Percentiles rank a stretch among this genome's conserved stretches.
Evolutionary conservation across 1,140 invertebrate genomes (phyloP).

Genomic region (Tetranychus cinnabarinus): DNA sequence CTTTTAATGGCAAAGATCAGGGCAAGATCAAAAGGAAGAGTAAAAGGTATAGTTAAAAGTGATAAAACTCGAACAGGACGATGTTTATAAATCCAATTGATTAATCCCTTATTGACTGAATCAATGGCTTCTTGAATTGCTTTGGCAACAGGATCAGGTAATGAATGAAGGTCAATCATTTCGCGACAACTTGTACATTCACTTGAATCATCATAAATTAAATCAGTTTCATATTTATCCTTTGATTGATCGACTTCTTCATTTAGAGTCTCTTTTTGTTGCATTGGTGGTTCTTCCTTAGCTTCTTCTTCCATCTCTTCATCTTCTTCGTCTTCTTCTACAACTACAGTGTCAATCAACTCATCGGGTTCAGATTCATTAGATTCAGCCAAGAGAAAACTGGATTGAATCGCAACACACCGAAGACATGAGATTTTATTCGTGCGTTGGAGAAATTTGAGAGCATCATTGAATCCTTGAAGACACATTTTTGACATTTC

Average conservation of each 20-base stretch:
- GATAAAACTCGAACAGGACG: conserved; percentile 50
- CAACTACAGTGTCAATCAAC: too few relatives aligned
- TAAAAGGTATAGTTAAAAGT: conserved; percentile 52
- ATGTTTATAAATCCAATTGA: conserved; percentile 69
- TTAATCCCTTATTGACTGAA: conserved; percentile 59
- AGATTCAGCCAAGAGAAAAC: conserved; percentile 1
- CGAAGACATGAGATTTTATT: conserved; percentile 21
- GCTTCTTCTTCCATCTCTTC: neutral
- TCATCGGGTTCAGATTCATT: conserved; percentile 7
- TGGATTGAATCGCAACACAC: conserved; percentile 13
- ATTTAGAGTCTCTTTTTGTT: neutral
- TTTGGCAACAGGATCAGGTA: conserved; percentile 17
- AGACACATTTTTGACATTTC: conserved; percentile 77
- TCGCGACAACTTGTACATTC: conserved; percentile 13
- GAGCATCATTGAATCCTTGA: conserved; percentile 88
- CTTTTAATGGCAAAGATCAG: conserved; percentile 12
- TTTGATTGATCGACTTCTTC: neutral
- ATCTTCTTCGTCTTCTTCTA: conserved; percentile 1
- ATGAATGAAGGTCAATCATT: conserved; percentile 15
- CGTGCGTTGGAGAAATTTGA: conserved; percentile 72
- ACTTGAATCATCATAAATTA: conserved; percentile 10
- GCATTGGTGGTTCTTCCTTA: neutral
- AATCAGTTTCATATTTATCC: neutral
- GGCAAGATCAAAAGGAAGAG: conserved; percentile 57
- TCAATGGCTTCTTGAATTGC: conserved; percentile 79